Conservation (phyloP, 2,797 vertebrate species). For the Chrysocyon brachyurus region DNA sequence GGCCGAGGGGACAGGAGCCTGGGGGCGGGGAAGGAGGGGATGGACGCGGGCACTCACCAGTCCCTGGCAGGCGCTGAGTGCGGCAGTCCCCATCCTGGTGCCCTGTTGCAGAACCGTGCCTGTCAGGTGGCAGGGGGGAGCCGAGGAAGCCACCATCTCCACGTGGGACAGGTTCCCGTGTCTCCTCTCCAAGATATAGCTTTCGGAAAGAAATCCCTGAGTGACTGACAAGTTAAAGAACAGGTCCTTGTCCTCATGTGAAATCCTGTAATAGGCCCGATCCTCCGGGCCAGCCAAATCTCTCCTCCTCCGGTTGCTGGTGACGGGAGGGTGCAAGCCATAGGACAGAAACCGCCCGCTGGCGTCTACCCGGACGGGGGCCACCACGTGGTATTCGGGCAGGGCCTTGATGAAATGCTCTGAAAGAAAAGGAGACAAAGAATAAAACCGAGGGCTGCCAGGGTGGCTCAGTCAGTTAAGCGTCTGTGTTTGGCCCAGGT, state of each 20-base stretch:
- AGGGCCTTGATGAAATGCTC: conserved; percentile 88
- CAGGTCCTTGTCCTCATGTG: conserved; percentile 89
- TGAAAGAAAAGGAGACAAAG: conserved; percentile 80
- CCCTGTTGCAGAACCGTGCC: conserved; percentile 90
- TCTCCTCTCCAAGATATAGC: conserved; percentile 93
- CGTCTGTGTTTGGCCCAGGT: too few relatives aligned
- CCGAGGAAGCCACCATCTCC: conserved; percentile 67
- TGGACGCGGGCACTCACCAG: conserved; percentile 91
- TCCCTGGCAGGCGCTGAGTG: conserved; percentile 95
- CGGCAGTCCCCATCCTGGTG: conserved; percentile 88
- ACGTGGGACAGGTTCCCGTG: conserved; percentile 88
- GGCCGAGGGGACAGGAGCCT: neutral
- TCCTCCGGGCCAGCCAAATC: conserved; percentile 84
- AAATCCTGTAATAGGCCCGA: conserved; percentile 93
- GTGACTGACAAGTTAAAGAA: conserved; percentile 94
- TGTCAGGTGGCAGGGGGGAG: conserved; percentile 92
- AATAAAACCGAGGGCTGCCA: neutral
- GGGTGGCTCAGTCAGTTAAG: too few relatives aligned
- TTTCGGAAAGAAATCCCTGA: conserved; percentile 90
- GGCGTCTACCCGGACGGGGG: conserved; percentile 91
- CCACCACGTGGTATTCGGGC: conserved; percentile 91
- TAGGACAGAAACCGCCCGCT: conserved; percentile 93
- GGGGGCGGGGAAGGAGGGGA: neutral
- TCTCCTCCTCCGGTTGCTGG: conserved; percentile 89
- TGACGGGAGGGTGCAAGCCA: conserved; percentile 89